Percentiles rank a stretch among this genome's conserved stretches.
Evolutionary conservation across 2,113 vertebrate species (phyloP).

Genomic region (Oreotragus oreotragus): DNA sequence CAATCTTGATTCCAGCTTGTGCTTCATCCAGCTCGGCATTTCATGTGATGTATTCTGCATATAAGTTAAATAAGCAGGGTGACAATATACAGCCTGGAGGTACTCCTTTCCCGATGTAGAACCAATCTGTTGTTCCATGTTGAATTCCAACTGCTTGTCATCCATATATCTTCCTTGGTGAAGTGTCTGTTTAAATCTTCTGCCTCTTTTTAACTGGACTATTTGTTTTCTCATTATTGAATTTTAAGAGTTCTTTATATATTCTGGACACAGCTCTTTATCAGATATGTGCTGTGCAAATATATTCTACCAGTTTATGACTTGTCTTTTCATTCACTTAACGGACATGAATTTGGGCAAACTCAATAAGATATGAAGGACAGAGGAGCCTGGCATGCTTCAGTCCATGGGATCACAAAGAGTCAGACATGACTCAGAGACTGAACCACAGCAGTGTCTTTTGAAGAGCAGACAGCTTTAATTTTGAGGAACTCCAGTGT

Average conservation of each 20-base stretch:
- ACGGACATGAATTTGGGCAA: background rate
- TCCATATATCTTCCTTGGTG: background rate
- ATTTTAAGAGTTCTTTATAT: constrained; percentile 6
- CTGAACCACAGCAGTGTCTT: background rate
- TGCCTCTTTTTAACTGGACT: background rate
- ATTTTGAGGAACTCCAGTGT: background rate
- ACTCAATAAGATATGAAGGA: background rate
- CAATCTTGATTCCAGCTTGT: background rate
- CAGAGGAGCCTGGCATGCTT: background rate
- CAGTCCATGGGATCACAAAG: background rate
- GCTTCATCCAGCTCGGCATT: background rate
- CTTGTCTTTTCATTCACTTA: background rate
- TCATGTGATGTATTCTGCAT: background rate
- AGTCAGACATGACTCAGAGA: background rate
- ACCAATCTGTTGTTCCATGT: background rate
- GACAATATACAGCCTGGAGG: background rate
- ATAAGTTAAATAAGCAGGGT: background rate
- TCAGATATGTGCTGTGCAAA: background rate
- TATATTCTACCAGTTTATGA: background rate
- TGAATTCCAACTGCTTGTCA: background rate
- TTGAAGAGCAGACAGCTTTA: background rate
- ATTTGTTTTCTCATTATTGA: background rate
- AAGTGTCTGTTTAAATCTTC: background rate
- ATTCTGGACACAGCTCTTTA: background rate
- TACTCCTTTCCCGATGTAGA: background rate